Percentiles rank a stretch among this genome's conserved stretches.
These are phyloP conservation scores for Nomada fucata DNA, from an alignment of 2,888 invertebrate species.

Conservation along the genomic window DNA sequence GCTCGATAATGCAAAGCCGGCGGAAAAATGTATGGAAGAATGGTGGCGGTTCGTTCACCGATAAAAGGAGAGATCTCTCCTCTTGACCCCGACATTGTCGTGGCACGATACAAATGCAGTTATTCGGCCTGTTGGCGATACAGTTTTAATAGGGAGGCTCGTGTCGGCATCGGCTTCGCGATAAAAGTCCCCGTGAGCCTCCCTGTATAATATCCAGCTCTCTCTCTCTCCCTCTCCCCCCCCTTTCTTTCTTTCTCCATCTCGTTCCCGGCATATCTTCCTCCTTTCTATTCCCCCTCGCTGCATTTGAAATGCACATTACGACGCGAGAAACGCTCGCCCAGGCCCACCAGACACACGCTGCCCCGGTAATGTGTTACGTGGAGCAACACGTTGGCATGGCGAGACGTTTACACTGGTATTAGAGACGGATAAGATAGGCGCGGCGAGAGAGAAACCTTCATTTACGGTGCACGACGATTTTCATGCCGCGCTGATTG, in stretches of 20 bases:
- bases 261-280: background rate
- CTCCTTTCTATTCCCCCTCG: background rate
- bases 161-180: no score
- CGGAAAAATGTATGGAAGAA: background rate
- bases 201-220: background rate
- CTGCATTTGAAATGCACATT: background rate
- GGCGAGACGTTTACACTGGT: conserved; percentile 50
- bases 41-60: background rate
- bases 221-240: background rate
- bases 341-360: background rate
- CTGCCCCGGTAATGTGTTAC: conserved; percentile 9
- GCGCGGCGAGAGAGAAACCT: conserved; percentile 42
- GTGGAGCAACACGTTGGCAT: conserved; percentile 23
- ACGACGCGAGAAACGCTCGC: background rate
- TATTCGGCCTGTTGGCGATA: conserved; percentile 38
- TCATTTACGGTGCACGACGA: conserved; percentile 55
- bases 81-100: conserved; percentile 42
- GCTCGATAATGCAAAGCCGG: background rate
- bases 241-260: conserved; percentile 1
- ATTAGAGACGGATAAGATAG: conserved; percentile 60
- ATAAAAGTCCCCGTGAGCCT: conserved; percentile 31
- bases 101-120: conserved; percentile 31
- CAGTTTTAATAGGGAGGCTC: conserved; percentile 45
- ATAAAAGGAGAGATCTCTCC: conserved; percentile 30
- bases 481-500: conserved; percentile 55